Conservation (phyloP, 2,888 invertebrate species). For the Stenoptilia bipunctidactyla region DNA sequence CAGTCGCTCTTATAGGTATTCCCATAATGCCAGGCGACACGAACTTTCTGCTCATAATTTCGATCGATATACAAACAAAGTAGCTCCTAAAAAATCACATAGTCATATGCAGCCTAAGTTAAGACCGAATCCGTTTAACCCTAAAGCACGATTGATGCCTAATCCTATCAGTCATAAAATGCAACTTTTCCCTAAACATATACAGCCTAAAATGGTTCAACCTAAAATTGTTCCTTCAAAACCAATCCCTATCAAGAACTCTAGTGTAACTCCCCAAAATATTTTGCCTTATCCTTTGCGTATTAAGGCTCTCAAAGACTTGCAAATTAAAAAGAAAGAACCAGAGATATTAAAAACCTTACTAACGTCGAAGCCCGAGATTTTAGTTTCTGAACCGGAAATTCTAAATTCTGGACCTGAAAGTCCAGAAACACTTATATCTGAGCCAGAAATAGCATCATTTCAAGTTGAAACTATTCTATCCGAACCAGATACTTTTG, state of each 20-base stretch:
- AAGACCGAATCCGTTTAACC: slow-evolving; percentile 62
- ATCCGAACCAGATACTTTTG: slow-evolving; percentile 53
- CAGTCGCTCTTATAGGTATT: slow-evolving; percentile 60
- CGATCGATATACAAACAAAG: slow-evolving; percentile 63
- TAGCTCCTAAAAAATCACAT: slow-evolving; percentile 37
- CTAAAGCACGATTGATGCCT: slow-evolving; percentile 61
- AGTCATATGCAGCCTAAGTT: slow-evolving; percentile 49
- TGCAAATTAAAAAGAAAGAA: slow-evolving; percentile 63
- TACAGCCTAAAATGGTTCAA: slow-evolving; percentile 36
- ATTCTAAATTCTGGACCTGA: slow-evolving; percentile 62
- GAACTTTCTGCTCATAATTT: slow-evolving; percentile 60
- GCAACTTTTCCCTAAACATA: slow-evolving; percentile 42
- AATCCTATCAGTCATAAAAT: slow-evolving; percentile 61
- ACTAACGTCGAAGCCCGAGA: slow-evolving; percentile 56
- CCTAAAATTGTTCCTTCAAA: slow-evolving; percentile 44
- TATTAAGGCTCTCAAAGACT: slow-evolving; percentile 63
- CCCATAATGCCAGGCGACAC: slow-evolving; percentile 62
- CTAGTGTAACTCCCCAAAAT: slow-evolving; percentile 35
- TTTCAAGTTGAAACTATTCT: slow-evolving; percentile 65
- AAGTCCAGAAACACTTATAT: slow-evolving; percentile 63
- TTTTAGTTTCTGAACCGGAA: slow-evolving; percentile 59
- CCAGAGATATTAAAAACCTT: slow-evolving; percentile 65
- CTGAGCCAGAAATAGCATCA: slow-evolving; percentile 63
- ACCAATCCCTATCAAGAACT: slow-evolving; percentile 48
- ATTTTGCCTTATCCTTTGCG: slow-evolving; percentile 59